These are phyloP conservation scores for Cyprinodon tularosa DNA, from an alignment of 2,113 vertebrate genomes.

Conservation along the genomic window DNA sequence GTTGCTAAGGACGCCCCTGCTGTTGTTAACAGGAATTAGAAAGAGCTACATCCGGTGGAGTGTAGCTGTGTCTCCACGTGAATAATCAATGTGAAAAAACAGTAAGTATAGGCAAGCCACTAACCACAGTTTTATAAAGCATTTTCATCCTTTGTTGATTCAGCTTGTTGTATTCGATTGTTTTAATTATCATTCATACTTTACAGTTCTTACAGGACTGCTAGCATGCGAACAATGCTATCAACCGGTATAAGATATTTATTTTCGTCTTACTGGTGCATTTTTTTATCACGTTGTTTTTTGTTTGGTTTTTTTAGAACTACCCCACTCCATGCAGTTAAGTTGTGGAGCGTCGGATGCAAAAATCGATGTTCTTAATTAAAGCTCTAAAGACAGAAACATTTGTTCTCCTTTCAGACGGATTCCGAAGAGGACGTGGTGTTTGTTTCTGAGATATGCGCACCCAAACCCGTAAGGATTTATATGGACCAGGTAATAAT, in stretches of 20 bases:
- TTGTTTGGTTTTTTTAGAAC: not conserved
- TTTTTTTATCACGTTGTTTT: not conserved
- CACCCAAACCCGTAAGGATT: not conserved
- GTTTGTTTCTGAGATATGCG: constrained; percentile 46
- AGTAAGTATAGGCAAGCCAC: constrained; percentile 40
- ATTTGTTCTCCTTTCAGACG: constrained; percentile 30
- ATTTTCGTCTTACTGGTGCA: not conserved
- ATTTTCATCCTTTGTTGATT: accelerated
- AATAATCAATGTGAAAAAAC: constrained; percentile 12
- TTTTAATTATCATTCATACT: not conserved
- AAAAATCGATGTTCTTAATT: not conserved
- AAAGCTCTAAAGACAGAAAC: not conserved
- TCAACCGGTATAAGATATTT: not conserved
- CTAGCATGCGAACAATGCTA: constrained; percentile 10
- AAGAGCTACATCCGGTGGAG: constrained; percentile 50
- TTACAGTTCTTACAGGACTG: not conserved
- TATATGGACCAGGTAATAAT: constrained; percentile 45
- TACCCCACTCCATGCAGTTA: not conserved
- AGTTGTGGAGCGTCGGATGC: not conserved
- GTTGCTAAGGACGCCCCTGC: constrained; percentile 31
- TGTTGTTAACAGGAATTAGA: constrained; percentile 23
- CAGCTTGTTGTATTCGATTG: accelerated
- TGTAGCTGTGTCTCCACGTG: constrained; percentile 39
- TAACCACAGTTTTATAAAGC: not conserved
- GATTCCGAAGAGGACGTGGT: constrained; percentile 52